Conservation (phyloP, 2,113 vertebrate genomes). For the Triplophysa dalaica region DNA sequence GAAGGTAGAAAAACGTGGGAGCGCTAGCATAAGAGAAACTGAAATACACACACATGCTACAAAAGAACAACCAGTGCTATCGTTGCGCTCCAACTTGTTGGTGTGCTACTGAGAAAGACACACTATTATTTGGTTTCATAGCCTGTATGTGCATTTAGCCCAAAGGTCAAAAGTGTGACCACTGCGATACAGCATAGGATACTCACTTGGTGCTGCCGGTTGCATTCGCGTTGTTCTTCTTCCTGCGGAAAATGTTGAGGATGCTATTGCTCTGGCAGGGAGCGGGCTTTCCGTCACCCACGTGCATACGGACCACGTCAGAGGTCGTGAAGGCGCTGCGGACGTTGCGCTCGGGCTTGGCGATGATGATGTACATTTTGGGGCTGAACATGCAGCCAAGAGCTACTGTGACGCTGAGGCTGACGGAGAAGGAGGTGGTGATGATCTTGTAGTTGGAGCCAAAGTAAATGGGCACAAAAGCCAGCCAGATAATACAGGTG, state of each 20-base stretch:
- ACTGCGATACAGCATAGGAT: neutral
- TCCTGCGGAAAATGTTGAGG: conserved; percentile 95
- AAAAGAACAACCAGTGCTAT: conserved; percentile 14
- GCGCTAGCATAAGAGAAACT: conserved; percentile 47
- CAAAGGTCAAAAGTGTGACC: conserved; percentile 6
- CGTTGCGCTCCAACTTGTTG: conserved; percentile 17
- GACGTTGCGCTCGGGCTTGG: conserved; percentile 96
- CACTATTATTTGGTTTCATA: conserved; percentile 33
- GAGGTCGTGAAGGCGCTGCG: conserved; percentile 99
- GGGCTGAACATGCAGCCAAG: conserved; percentile 99
- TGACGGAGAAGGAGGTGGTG: conserved; percentile 97
- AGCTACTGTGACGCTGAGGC: conserved; percentile 95
- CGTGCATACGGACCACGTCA: conserved; percentile 97
- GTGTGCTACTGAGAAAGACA: conserved; percentile 41
- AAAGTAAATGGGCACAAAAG: conserved; percentile 98
- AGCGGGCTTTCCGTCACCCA: conserved; percentile 90
- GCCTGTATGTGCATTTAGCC: conserved; percentile 20
- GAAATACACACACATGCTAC: conserved; percentile 44
- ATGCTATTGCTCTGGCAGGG: conserved; percentile 89
- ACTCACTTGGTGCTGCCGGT: conserved; percentile 92
- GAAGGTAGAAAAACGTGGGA: conserved; percentile 55
- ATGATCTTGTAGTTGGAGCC: conserved; percentile 99
- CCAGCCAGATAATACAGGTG: conserved; percentile 99
- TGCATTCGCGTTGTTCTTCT: conserved; percentile 90
- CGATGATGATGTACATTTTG: conserved; percentile 99